Conservation (phyloP, 2,113 vertebrate species). For the Xiphophorus couchianus region DNA sequence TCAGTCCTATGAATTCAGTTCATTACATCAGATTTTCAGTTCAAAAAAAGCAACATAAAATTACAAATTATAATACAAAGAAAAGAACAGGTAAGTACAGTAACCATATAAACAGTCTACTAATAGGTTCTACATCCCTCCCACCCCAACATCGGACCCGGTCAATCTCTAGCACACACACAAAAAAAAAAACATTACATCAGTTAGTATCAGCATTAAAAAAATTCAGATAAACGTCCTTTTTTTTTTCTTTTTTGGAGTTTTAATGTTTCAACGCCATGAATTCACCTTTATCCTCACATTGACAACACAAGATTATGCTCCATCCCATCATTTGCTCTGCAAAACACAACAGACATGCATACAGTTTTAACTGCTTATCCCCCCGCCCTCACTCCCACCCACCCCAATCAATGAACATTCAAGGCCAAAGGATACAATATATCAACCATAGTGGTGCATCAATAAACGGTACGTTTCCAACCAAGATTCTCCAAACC, state of each 20-base stretch:
- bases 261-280: conserved; percentile 67
- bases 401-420: conserved; percentile 52
- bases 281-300: conserved; percentile 68
- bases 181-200: conserved; percentile 75
- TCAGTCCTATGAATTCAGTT: conserved; percentile 77
- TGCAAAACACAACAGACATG: conserved; percentile 79
- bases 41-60: conserved; percentile 80
- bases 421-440: conserved; percentile 72
- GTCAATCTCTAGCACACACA: conserved; percentile 69
- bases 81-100: conserved; percentile 79
- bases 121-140: conserved; percentile 60
- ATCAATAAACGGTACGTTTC: conserved; percentile 46
- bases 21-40: conserved; percentile 78
- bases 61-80: conserved; percentile 81
- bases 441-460: conserved; percentile 67
- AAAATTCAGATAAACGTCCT: conserved; percentile 62
- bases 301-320: conserved; percentile 72
- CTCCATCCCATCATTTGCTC: conserved; percentile 64
- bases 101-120: conserved; percentile 79
- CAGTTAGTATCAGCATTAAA: conserved; percentile 75
- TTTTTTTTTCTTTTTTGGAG: conserved; percentile 58
- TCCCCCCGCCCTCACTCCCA: conserved; percentile 17
- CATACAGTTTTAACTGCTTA: conserved; percentile 71
- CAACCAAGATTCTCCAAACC: conserved; percentile 45
- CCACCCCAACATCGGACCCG: conserved; percentile 36